Percentiles rank a stretch among this genome's conserved stretches.
Evolutionary conservation across 2,888 invertebrate species (phyloP).

Genomic region (Cheilosia soror): DNA sequence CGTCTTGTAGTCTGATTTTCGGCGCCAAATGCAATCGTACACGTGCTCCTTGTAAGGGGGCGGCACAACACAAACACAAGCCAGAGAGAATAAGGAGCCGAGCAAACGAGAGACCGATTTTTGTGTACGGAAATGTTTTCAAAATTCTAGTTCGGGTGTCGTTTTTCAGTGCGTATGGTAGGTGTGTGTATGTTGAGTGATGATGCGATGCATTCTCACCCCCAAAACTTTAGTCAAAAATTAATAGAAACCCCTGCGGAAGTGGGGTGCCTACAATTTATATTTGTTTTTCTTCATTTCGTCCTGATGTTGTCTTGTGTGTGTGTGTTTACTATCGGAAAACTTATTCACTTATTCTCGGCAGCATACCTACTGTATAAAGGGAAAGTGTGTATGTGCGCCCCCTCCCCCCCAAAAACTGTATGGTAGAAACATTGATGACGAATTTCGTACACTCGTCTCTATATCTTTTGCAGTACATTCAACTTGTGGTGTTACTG

Average conservation of each 20-base stretch:
- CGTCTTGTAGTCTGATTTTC: constrained; percentile 32
- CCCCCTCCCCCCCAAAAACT: neutral
- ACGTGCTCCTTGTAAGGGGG: constrained; percentile 14
- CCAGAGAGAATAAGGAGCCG: neutral
- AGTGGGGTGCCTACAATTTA: neutral
- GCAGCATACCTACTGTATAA: neutral
- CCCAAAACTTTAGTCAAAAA: neutral
- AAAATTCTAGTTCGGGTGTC: neutral
- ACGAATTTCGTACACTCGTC: neutral
- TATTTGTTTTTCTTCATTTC: constrained; percentile 3
- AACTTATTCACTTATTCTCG: neutral
- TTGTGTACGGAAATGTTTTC: neutral
- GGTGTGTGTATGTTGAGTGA: neutral
- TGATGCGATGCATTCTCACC: neutral
- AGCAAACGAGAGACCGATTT: neutral
- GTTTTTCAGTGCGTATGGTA: neutral
- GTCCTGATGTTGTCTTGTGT: neutral
- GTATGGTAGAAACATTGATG: constrained; percentile 16
- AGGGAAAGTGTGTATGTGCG: neutral
- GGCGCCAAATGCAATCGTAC: constrained; percentile 53
- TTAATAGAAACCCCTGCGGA: neutral
- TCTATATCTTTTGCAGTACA: constrained; percentile 12
- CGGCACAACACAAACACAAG: constrained; percentile 1
- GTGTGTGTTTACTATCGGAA: constrained; percentile 13
- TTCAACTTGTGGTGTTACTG: constrained; percentile 26